Percentiles rank a stretch among this genome's conserved stretches.
Conservation (phyloP, 2,888 invertebrate species). For the Andrena minutula region DNA sequence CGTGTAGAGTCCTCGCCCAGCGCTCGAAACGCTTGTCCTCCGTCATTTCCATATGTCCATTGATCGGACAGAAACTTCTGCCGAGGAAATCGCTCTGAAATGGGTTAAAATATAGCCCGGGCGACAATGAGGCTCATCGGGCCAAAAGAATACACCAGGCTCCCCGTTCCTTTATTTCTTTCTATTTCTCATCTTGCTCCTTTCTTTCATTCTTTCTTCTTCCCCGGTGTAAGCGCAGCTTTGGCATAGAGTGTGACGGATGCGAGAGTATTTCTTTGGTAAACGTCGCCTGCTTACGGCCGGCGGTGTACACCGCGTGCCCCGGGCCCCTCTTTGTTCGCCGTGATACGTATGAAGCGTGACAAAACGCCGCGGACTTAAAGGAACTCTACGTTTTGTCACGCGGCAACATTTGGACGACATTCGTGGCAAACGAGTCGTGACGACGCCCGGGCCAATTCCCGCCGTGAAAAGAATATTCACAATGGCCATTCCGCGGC, state of each 20-base stretch:
- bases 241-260: constrained; percentile 54
- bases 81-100: constrained; percentile 27
- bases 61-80: background rate
- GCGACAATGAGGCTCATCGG: constrained; percentile 34
- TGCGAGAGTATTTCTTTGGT: constrained; percentile 45
- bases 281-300: constrained; percentile 24
- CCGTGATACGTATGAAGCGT: constrained; percentile 61
- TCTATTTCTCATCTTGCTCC: background rate
- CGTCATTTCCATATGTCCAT: constrained; percentile 17
- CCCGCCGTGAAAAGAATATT: constrained; percentile 68
- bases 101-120: constrained; percentile 34
- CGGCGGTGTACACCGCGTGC: constrained; percentile 31
- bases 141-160: constrained; percentile 32
- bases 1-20: constrained; percentile 2
- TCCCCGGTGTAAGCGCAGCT: constrained; percentile 13
- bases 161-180: background rate
- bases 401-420: constrained; percentile 63
- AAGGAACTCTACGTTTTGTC: constrained; percentile 68
- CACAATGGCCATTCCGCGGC: constrained; percentile 66
- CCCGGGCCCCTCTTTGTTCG: constrained; percentile 52
- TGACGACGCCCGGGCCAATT: constrained; percentile 60
- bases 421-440: constrained; percentile 68
- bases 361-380: constrained; percentile 69
- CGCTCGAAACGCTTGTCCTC: background rate
- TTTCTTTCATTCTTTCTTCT: background rate